phyloP scores from a whole-genome alignment of 2,113 vertebrate species.

The Epinephelus lanceolatus region DNA sequence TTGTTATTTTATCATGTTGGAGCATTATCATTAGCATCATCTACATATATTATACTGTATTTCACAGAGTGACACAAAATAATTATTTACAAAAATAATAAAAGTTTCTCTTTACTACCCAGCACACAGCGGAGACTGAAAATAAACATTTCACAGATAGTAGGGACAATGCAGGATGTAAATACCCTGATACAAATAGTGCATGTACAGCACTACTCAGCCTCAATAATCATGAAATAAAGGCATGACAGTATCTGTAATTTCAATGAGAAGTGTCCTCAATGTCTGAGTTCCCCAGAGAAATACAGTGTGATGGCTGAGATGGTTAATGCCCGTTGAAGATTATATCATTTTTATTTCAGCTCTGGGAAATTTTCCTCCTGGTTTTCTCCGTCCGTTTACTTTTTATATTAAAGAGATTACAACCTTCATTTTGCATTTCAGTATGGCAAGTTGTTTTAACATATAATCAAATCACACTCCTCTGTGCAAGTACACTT shows the following conservation, averaged over 20 bases:
- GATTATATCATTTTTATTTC: neutral
- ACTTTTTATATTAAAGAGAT: neutral
- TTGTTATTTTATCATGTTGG: neutral
- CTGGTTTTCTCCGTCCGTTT: neutral
- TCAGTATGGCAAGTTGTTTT: too few relatives aligned
- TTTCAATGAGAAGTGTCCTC: neutral
- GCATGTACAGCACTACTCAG: neutral
- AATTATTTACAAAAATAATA: neutral
- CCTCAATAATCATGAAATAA: neutral
- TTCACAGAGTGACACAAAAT: conserved; percentile 34
- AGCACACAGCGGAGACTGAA: neutral
- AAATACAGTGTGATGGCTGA: conserved; percentile 2
- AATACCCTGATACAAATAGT: neutral
- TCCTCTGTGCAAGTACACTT: too few relatives aligned
- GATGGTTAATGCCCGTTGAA: neutral
- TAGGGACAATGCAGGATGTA: neutral
- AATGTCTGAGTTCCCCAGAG: neutral
- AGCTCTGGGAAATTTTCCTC: too few relatives aligned
- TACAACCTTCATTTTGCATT: neutral
- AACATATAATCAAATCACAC: too few relatives aligned
- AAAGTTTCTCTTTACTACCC: neutral
- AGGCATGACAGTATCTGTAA: neutral
- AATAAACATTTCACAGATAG: conserved; percentile 28
- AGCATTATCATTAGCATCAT: neutral
- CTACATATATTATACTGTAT: neutral